Evolutionary conservation across 2,113 vertebrate genomes (phyloP).

Genomic region (Gnathonemus longibarbis): DNA sequence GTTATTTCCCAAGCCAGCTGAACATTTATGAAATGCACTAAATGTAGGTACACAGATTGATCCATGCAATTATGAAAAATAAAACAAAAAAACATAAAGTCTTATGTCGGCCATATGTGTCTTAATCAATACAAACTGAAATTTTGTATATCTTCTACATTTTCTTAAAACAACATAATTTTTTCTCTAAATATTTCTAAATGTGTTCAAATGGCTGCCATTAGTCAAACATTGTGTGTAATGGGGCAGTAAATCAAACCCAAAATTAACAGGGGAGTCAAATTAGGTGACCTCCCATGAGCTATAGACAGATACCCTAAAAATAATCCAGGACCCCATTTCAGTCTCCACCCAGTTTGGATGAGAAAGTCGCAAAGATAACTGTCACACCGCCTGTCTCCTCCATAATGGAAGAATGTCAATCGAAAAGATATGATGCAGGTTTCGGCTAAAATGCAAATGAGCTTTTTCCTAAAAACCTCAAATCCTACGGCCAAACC

Average conservation of each 20-base stretch:
- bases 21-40: background rate
- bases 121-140: conserved; percentile 51
- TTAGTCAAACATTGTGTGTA: background rate
- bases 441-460: background rate
- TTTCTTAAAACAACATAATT: background rate
- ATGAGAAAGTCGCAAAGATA: background rate
- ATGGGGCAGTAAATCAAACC: background rate
- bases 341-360: background rate
- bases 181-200: background rate
- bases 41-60: conserved; percentile 15
- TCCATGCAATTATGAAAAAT: background rate
- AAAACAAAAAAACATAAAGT: background rate
- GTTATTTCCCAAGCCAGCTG: conserved; percentile 10
- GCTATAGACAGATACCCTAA: background rate
- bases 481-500: background rate
- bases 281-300: background rate
- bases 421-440: background rate
- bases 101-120: conserved; percentile 27
- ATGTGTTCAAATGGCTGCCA: background rate
- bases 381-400: background rate
- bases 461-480: background rate
- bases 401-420: background rate
- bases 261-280: background rate
- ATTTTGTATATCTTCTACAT: background rate
- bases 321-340: background rate